Evolutionary conservation across 2,797 vertebrate genomes (phyloP).

Genomic region (Halcyon chelicuti): DNA sequence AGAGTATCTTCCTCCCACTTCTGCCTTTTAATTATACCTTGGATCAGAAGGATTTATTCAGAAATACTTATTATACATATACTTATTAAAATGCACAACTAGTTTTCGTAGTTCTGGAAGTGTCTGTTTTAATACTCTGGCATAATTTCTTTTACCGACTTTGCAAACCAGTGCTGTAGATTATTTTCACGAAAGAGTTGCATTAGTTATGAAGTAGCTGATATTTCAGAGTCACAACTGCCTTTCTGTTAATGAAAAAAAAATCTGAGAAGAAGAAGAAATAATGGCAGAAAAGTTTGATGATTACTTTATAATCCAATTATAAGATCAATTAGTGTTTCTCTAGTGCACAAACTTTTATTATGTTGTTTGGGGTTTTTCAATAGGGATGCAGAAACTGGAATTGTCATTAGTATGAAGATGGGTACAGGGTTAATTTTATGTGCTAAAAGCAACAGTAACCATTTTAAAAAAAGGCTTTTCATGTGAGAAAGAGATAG

Average conservation of each 20-base stretch:
- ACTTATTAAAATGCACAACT: not conserved
- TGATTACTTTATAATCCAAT: not conserved
- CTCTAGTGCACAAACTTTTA: accelerated
- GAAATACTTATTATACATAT: not conserved
- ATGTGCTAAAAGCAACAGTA: not conserved
- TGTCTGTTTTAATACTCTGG: not conserved
- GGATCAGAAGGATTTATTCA: not conserved
- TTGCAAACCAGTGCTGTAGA: not conserved
- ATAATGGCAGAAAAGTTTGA: not conserved
- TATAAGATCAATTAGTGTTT: not conserved
- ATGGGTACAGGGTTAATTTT: not conserved
- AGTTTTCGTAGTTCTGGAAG: not conserved
- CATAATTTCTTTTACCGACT: not conserved
- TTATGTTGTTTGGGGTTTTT: not conserved
- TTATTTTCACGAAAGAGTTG: not conserved
- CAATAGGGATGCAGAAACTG: not conserved
- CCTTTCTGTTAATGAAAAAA: not conserved
- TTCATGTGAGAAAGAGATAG: not conserved
- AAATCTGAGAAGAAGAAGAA: not conserved
- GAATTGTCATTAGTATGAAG: not conserved
- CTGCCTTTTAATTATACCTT: not conserved
- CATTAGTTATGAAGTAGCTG: not conserved
- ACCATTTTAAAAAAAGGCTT: not conserved
- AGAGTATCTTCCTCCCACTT: not conserved
- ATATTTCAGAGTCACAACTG: not conserved